Conservation (phyloP, 1,140 invertebrate genomes). For the Arctopsyche grandis region DNA sequence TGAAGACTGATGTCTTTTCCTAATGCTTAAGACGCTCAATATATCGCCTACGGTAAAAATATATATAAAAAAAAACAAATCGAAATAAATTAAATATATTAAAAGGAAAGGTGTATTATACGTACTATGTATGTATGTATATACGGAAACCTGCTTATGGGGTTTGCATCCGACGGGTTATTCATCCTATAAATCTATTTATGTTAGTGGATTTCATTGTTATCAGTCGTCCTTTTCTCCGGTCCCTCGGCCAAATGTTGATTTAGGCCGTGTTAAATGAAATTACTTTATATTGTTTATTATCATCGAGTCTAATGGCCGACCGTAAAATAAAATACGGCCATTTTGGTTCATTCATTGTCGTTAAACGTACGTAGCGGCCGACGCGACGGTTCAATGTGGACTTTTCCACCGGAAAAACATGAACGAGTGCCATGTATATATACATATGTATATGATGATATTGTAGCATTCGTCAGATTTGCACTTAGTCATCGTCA, state of each 20-base stretch:
- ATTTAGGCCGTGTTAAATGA: conserved; percentile 17
- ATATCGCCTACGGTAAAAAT: too few relatives aligned
- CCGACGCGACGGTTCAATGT: not conserved
- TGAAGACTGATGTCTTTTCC: not conserved
- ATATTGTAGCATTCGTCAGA: too few relatives aligned
- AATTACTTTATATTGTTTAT: conserved; percentile 23
- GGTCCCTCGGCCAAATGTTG: not conserved
- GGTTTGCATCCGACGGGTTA: not conserved
- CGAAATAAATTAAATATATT: not conserved
- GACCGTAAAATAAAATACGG: not conserved
- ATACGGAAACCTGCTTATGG: not conserved
- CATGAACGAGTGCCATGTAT: not conserved
- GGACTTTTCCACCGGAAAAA: not conserved
- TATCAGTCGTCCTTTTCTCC: not conserved
- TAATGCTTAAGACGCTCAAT: too few relatives aligned
- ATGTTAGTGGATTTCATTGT: conserved; percentile 14
- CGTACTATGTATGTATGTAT: too few relatives aligned
- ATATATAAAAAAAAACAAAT: too few relatives aligned
- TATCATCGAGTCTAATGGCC: conserved; percentile 1
- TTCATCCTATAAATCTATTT: conserved; percentile 21
- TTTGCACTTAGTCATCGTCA: too few relatives aligned
- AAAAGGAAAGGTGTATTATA: conserved; percentile 1
- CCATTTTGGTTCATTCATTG: not conserved
- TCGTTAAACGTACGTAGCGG: not conserved
- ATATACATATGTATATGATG: not conserved